These are phyloP conservation scores for Cyphomyrus plagiostoma DNA, from an alignment of 2,113 vertebrate genomes.

Conservation along the genomic window DNA sequence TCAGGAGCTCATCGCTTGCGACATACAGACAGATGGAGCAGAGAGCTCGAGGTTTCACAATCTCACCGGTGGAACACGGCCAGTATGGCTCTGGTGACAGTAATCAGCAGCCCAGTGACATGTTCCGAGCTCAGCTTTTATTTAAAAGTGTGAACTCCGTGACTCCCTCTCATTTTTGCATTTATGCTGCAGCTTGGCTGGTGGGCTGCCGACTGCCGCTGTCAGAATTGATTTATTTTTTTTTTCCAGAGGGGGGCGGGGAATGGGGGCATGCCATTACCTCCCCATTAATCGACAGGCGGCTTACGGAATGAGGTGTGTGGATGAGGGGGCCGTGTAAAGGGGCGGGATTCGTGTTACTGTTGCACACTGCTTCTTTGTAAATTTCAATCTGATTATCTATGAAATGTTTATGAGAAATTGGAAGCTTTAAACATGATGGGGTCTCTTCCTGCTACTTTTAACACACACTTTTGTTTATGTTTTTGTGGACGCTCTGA, in stretches of 20 bases:
- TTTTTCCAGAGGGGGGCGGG: not conserved
- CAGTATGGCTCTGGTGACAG: conserved; percentile 12
- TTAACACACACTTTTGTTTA: not conserved
- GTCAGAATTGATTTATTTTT: not conserved
- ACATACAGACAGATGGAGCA: conserved; percentile 6
- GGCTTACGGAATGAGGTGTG: not conserved
- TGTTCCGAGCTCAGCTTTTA: conserved; percentile 19
- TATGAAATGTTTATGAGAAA: conserved; percentile 2
- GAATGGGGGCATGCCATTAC: not conserved
- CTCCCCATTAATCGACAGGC: not conserved
- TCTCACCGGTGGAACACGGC: conserved; percentile 1
- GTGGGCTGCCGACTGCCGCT: not conserved
- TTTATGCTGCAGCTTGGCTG: not conserved
- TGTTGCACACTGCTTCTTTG: not conserved
- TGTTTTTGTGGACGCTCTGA: conserved; percentile 15
- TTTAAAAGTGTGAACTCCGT: conserved; percentile 12
- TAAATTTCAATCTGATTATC: not conserved
- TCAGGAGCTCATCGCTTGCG: conserved; percentile 6
- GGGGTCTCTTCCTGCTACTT: not conserved
- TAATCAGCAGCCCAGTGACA: conserved; percentile 14
- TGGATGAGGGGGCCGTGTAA: not conserved
- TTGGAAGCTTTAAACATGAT: not conserved
- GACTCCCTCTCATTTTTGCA: conserved; percentile 8
- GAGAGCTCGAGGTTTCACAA: not conserved
- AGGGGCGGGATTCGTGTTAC: not conserved